phyloP scores from a whole-genome alignment of 2,113 vertebrate species.

The Epinephelus cyanopodus region DNA sequence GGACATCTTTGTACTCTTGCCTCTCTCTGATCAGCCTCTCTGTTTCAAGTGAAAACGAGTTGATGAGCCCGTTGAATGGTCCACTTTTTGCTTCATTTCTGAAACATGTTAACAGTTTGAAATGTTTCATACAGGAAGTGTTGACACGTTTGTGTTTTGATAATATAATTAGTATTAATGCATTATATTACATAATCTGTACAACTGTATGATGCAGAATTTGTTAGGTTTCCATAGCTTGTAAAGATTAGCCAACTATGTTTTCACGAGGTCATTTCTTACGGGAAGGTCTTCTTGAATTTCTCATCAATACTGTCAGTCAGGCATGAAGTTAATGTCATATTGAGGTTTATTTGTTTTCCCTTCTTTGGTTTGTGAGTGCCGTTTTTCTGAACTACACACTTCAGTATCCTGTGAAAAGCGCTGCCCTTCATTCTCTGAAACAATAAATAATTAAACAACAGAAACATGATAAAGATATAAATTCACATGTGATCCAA shows the following conservation, averaged over 20 bases:
- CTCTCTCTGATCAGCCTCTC: neutral
- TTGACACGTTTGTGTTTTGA: neutral
- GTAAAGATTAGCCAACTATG: neutral
- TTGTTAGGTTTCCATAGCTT: neutral
- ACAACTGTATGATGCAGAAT: neutral
- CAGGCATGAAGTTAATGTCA: conserved; percentile 38
- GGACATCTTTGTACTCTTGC: conserved; percentile 1
- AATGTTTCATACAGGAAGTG: neutral
- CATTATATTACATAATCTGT: neutral
- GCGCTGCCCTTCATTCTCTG: fast-evolving
- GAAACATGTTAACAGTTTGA: conserved; percentile 11
- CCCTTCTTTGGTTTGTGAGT: neutral
- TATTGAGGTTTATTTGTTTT: conserved; percentile 36
- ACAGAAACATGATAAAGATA: neutral
- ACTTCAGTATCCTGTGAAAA: conserved; percentile 16
- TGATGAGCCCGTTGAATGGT: conserved; percentile 40
- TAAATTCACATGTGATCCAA: neutral
- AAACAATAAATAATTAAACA: neutral
- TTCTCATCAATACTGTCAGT: conserved; percentile 55
- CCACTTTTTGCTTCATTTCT: conserved; percentile 45
- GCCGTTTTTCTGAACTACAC: conserved; percentile 22
- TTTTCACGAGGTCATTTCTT: conserved; percentile 13
- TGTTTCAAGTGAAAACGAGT: conserved; percentile 47
- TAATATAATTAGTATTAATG: neutral
- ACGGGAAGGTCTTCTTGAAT: conserved; percentile 67